phyloP scores from a whole-genome alignment of 2,888 invertebrate species.

The Mylabris sibirica region DNA sequence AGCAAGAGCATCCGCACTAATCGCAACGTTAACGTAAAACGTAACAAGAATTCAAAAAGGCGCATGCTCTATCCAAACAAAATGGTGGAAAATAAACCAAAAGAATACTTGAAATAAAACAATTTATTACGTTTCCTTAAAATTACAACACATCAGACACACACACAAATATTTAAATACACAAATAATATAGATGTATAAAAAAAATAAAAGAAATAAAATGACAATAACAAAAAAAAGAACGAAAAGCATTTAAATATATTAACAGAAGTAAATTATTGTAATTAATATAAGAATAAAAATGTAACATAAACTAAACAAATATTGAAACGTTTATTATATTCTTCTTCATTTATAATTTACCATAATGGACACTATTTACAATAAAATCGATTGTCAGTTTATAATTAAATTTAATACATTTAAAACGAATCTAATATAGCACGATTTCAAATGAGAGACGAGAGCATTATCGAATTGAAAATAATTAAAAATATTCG shows the following conservation, averaged over 20 bases:
- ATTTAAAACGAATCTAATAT: background rate
- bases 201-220: background rate
- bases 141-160: constrained; percentile 29
- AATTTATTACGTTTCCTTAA: constrained; percentile 37
- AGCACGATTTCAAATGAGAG: background rate
- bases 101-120: constrained; percentile 49
- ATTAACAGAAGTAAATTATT: constrained; percentile 21
- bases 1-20: background rate
- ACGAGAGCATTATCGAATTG: too few relatives aligned
- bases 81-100: constrained; percentile 62
- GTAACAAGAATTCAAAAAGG: background rate
- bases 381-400: constrained; percentile 5
- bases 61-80: constrained; percentile 49
- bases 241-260: constrained; percentile 23
- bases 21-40: background rate
- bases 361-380: background rate
- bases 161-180: constrained; percentile 15
- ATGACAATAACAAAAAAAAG: constrained; percentile 14
- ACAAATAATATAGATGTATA: constrained; percentile 7
- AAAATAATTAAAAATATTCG: background rate
- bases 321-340: background rate
- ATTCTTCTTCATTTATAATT: background rate
- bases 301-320: background rate
- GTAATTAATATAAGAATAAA: constrained; percentile 13
- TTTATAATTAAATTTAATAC: background rate